A percentile compares a stretch with the other conserved stretches of the same genome.
These are phyloP conservation scores for Trematocara stigmaticum DNA, from an alignment of 2,113 vertebrate genomes.

Conservation along the genomic window DNA sequence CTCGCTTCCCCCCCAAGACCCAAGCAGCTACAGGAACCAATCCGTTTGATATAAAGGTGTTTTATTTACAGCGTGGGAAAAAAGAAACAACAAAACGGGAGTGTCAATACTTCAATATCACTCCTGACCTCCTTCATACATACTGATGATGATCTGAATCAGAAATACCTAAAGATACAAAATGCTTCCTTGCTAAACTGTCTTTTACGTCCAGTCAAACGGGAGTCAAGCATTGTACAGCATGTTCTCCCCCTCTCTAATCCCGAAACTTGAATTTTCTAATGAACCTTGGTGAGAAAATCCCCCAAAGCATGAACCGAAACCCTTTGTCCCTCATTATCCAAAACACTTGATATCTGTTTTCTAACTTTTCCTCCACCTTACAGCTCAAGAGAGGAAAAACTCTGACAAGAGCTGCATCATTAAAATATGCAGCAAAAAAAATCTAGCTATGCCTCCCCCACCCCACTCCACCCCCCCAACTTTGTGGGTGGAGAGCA, in stretches of 20 bases:
- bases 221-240: background rate
- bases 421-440: conserved; percentile 24
- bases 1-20: too few species aligned
- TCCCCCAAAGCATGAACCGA: background rate
- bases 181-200: background rate
- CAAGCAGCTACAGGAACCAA: too few species aligned
- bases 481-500: conserved; percentile 12
- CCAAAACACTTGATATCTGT: conserved; percentile 21
- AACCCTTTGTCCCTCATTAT: conserved; percentile 26
- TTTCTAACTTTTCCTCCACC: background rate
- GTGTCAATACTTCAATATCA: too few species aligned
- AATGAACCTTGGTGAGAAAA: background rate
- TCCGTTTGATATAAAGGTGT: too few species aligned
- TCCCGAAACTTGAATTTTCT: background rate
- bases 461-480: background rate
- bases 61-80: too few species aligned
- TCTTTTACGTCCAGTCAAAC: background rate
- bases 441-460: background rate
- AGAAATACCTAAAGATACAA: background rate
- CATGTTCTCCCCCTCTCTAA: background rate
- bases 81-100: too few species aligned
- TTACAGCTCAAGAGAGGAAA: background rate
- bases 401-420: conserved; percentile 4
- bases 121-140: background rate
- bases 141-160: background rate